Base-by-base conservation (phyloP, 1,140 invertebrate genomes). In the Hylaeus volcanicus region DNA sequence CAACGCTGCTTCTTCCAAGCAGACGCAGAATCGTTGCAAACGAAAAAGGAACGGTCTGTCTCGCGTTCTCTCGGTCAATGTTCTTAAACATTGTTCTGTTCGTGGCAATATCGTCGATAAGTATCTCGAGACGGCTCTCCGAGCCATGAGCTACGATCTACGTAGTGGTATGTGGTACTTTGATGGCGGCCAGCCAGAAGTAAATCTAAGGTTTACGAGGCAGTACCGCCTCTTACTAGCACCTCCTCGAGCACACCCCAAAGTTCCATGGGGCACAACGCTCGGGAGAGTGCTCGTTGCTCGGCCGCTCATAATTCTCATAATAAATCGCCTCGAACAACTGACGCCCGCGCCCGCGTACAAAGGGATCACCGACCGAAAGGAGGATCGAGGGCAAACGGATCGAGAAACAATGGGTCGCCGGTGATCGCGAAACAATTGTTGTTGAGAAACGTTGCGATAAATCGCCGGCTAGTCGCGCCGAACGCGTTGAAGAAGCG, bases 161-260 rank as follows among this genome's bases (percentile, higher is more conserved):
- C 82, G 86, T 89, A 85, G 86, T 86, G 87, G 83, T 87, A 88
- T 85, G 88, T 84, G 89, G 87, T 90, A 90, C 89, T 91, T 93
- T 91, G 92, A 93, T 93, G 93, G 92, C 93, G 92, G 91, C 92
- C 89, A 90, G 91, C 90, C 91, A 92, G 92, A 92, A 93, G 93
- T 93, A 93, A 93, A 93, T 93, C 92, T 93, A 93, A 93, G 91
- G 92, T 93, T 93, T 93, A 93, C 92, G 93, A 93, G 92, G 92
- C 92, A 93, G 92, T 91, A 92, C 93, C 93, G 93, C 93, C 93
- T 93, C 93, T 93, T 93, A 93, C 93, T 93, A 92, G 93, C 93
- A 92, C 93, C 93, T 93, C 92, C 93, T 93, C 91, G 91, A 93
- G 92, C 90, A 90, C 90, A 90, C 89, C 90, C 90, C 88, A 90